Percentiles rank a stretch among this genome's conserved stretches.
phyloP scores from a whole-genome alignment of 2,888 invertebrate species.

The Neoscelio sp. region DNA sequence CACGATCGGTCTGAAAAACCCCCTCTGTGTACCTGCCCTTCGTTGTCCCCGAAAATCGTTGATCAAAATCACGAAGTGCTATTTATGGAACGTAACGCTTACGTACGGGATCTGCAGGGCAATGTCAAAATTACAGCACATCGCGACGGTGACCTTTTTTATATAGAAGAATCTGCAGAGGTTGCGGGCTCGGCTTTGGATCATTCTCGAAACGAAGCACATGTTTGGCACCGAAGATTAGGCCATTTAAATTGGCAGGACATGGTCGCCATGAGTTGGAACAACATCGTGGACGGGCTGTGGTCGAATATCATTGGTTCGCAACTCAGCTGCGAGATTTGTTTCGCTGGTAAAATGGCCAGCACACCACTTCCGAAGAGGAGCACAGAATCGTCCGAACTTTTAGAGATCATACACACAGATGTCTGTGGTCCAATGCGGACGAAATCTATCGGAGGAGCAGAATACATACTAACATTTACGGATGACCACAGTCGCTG shows the following conservation, averaged over 20 bases:
- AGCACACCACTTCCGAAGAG: not conserved
- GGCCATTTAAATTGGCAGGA: not conserved
- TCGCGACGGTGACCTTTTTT: constrained; percentile 22
- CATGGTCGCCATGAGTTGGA: not conserved
- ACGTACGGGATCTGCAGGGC: not conserved
- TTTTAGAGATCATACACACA: constrained; percentile 36
- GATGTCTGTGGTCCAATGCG: not conserved
- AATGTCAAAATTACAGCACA: constrained; percentile 23
- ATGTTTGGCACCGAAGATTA: not conserved
- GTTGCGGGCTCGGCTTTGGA: not conserved
- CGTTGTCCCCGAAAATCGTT: not conserved
- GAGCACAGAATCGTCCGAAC: not conserved
- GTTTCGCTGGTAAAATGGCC: not conserved
- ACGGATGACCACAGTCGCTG: too few species aligned
- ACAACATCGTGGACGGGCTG: not conserved
- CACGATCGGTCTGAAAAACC: constrained; percentile 7
- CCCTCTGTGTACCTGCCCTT: constrained; percentile 56
- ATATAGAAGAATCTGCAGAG: not conserved
- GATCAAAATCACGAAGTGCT: not conserved
- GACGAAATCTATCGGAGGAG: not conserved
- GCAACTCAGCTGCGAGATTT: not conserved
- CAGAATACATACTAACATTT: not conserved
- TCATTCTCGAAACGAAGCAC: not conserved
- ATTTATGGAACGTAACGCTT: not conserved
- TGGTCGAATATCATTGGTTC: not conserved